Evolutionary conservation across 2,113 vertebrate genomes (phyloP), one percentile per base, ranked within the genome.

Genomic region (Etheostoma cragini): DNA sequence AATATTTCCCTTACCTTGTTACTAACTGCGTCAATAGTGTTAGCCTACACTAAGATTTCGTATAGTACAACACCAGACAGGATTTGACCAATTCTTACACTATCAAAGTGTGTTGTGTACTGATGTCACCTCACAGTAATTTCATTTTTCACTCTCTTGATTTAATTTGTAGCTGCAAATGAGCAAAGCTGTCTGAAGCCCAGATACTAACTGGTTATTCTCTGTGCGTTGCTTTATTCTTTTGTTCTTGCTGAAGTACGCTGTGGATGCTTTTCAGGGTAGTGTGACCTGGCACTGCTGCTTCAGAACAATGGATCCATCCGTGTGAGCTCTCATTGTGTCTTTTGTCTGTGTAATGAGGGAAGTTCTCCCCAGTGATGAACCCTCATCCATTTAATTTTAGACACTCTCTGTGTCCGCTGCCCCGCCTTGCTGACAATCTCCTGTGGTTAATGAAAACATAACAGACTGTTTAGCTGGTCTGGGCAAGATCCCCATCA

Each of bases 371-470:
- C 82, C 89, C 56, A 42, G 85, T 87, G 87, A 89, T 87, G 87
- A 92, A 91, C 82, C 86, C 82, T 88, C 81, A 70, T 80, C 75
- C 67, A 54, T 88, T 85, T 92, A 75, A 89, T 89, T 87, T 89
- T 78, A 89, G 86, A 87, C 80, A 63, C 68, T 73, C 74, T 76
- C 54, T 24, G 52, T 54, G 79, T 45, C 81, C 35, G 6, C 53
- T n/a, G 75, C 80, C 78, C 83, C 30, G 17, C 76, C 79, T 61
- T 30, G 6, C 81, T 46, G 26, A 76, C 73, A 72, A 71, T 80
- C 78, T 82, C 78, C 79, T 81, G 85, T 81, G 83, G 66, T 84
- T 89, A 82, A 92, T 91, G 82, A 90, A 88, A 91, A 87, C 87
- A 90, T 63, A 85, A 88, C 85, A 87, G 72, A 78, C 71, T 71